Evolutionary conservation across 1,140 invertebrate species (phyloP), one percentile per base, ranked within the genome.

Genomic region (Trissolcus basalis): DNA sequence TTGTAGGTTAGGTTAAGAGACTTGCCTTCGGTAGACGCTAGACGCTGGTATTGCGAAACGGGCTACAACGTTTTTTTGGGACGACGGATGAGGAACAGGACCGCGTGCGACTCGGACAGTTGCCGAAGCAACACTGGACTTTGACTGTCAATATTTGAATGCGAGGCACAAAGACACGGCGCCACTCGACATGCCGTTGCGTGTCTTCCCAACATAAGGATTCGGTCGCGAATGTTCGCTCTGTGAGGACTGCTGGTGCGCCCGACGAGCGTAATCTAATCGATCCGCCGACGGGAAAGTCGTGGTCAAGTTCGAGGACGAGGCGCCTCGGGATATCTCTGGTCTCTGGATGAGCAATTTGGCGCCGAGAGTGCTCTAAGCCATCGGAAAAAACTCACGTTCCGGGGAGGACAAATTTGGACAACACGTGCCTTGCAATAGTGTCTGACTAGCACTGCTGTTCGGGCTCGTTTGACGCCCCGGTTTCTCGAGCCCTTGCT

Each of bases 61-160:
- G 54, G 12, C 12, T 11, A n/a, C 47, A 60, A 43, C 35, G 68
- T 35, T 3, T 10, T n/a, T n/a, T n/a, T n/a, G n/a, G n/a, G n/a
- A n/a, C n/a, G n/a, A n/a, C n/a, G n/a, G n/a, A n/a, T n/a, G n/a
- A n/a, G n/a, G n/a, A n/a, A n/a, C n/a, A n/a, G n/a, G n/a, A n/a
- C n/a, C 50, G 36, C 55, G 61, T 65, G 41, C 61, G 70, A 16
- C 59, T 60, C 55, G 70, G 55, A 49, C 55, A 73, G 70, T 73
- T 67, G 70, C 55, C 69, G 65, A 68, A 63, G 63, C 63, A 58
- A 68, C 58, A 68, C 71, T 74, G 71, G 58, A 55, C 70, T 68
- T 74, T 48, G 47, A 68, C 71, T 63, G 55, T 65, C 64, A 63
- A 67, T 74, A 74, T 67, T 74, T 68, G 61, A 68, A 61, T 11